Conservation (phyloP, 92 coral and sea anemone genomes). For the Epizoanthus fatuus region DNA sequence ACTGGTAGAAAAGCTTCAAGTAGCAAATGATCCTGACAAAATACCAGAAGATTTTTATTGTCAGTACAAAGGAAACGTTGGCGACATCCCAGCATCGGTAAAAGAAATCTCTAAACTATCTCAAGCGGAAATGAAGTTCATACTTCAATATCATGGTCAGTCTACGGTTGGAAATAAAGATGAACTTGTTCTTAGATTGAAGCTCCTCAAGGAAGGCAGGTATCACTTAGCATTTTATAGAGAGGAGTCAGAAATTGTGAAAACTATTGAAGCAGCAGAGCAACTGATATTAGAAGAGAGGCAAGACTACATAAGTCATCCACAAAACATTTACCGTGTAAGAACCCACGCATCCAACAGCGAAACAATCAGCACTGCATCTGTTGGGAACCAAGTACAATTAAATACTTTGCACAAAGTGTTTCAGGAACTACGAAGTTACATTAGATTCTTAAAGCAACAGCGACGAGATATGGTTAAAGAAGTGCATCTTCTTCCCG, state of each 20-base stretch:
- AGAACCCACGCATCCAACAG: not conserved
- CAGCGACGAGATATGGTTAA: not conserved
- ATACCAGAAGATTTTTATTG: not conserved
- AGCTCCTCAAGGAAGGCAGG: not conserved
- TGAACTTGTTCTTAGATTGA: slow-evolving; percentile 11
- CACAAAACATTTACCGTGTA: not conserved
- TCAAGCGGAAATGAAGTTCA: not conserved
- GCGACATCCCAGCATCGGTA: not conserved
- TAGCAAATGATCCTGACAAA: not conserved
- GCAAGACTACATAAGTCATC: slow-evolving; percentile 16
- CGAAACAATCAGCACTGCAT: not conserved
- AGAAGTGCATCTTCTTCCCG: not conserved
- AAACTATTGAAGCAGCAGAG: slow-evolving; percentile 24
- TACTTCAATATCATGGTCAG: slow-evolving; percentile 1
- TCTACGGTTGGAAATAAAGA: slow-evolving; percentile 11
- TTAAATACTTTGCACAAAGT: slow-evolving; percentile 2
- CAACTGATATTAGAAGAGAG: slow-evolving; percentile 14
- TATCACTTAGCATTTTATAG: slow-evolving; percentile 15
- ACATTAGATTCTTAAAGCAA: not conserved
- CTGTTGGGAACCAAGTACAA: not conserved
- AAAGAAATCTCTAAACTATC: not conserved
- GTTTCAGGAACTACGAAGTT: not conserved
- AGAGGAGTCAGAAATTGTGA: slow-evolving; percentile 7
- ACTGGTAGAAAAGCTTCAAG: slow-evolving; percentile 10
- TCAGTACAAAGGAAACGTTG: not conserved